These are phyloP conservation scores for Takifugu flavidus DNA, from an alignment of 2,113 vertebrate genomes.

Conservation along the genomic window DNA sequence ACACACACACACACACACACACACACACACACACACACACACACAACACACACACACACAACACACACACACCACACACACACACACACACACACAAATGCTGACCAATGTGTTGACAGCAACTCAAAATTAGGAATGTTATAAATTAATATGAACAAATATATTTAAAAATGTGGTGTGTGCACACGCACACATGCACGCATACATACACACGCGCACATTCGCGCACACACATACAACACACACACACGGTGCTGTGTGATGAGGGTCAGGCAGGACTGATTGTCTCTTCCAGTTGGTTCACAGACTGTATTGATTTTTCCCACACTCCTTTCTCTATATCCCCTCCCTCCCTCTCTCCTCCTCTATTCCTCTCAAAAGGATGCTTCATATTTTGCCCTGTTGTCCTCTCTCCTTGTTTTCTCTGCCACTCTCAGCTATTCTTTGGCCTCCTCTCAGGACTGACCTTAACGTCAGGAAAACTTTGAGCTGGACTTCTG, in stretches of 20 bases:
- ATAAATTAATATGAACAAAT: constrained; percentile 22
- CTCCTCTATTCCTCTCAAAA: constrained; percentile 25
- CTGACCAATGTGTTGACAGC: no score
- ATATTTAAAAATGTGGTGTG: background rate
- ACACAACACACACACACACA: no score
- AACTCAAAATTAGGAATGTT: constrained; percentile 5
- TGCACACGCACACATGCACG: constrained; percentile 6
- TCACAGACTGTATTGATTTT: constrained; percentile 78
- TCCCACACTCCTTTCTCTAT: constrained; percentile 73
- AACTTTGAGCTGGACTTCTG: background rate
- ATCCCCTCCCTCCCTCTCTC: constrained; percentile 34
- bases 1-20: constrained; percentile 12
- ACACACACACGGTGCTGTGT: constrained; percentile 49
- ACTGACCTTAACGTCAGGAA: constrained; percentile 1
- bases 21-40: background rate
- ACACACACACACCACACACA: no score
- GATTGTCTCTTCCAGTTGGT: constrained; percentile 75
- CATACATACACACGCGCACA: constrained; percentile 7
- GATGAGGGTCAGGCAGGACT: constrained; percentile 67
- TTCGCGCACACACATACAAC: constrained; percentile 13
- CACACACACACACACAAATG: no score
- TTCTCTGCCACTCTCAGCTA: background rate
- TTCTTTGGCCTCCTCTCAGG: background rate
- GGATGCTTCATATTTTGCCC: constrained; percentile 47
- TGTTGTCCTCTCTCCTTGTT: constrained; percentile 16